phyloP scores from a whole-genome alignment of 2,113 vertebrate species.

The Colius striatus region DNA sequence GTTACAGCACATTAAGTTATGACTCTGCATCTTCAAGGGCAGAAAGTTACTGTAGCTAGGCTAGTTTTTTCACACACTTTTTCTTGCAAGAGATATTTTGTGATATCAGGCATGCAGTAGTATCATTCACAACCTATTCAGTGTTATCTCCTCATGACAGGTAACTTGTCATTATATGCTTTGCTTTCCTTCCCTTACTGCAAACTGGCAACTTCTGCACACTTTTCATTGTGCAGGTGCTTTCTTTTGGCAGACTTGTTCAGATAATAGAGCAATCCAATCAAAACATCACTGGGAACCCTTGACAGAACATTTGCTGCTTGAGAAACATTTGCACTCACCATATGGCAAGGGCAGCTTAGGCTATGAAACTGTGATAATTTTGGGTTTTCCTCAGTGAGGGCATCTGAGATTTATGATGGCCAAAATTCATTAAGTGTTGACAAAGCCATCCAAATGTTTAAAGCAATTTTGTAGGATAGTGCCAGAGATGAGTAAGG shows the following conservation, averaged over 20 bases:
- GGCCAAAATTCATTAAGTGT: constrained; percentile 63
- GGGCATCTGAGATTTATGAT: constrained; percentile 64
- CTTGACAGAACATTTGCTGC: constrained; percentile 75
- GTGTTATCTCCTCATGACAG: constrained; percentile 9
- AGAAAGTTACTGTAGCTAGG: background rate
- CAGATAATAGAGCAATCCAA: constrained; percentile 76
- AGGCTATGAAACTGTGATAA: constrained; percentile 58
- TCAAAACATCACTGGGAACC: constrained; percentile 69
- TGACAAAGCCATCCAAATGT: constrained; percentile 46
- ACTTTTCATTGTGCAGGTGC: constrained; percentile 68
- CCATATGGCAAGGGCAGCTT: constrained; percentile 75
- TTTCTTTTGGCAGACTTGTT: constrained; percentile 70
- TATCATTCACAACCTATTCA: background rate
- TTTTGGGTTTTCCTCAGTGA: constrained; percentile 44
- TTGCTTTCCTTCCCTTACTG: constrained; percentile 10
- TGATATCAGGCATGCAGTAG: background rate
- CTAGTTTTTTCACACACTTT: background rate
- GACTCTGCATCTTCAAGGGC: background rate
- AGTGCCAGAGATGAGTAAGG: constrained; percentile 21
- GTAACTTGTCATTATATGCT: constrained; percentile 35
- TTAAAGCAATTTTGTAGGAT: constrained; percentile 32
- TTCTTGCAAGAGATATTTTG: background rate
- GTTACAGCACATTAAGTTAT: background rate
- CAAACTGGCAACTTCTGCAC: constrained; percentile 36
- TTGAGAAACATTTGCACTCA: constrained; percentile 76